Evolutionary conservation across 1,140 invertebrate genomes (phyloP), one percentile per base, ranked within the genome.

Genomic region (Sesamia nonagrioides): DNA sequence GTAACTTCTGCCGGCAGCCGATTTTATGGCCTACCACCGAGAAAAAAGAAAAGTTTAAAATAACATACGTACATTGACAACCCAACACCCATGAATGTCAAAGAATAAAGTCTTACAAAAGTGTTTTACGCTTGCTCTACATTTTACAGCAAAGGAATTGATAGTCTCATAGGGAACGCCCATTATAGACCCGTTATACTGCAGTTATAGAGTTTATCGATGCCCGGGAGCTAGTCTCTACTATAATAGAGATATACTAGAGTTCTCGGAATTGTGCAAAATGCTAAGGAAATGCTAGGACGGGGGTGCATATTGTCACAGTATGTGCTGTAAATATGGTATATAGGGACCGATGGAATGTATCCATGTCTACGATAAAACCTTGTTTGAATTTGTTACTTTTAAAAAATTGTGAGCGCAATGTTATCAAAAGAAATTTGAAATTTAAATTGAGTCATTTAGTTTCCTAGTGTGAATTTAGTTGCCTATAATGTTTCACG

Each of bases 171-270:
- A 27, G 54, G 52, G 71, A 58, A 18, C 54, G 33, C 37, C 71
- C 60, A 73, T 73, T 73, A 73, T 73, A 73, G 71, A 73, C 17
- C 35, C 54, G 52, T 73, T 73, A 73, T 73, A 73, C 52, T 58
- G 50, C 33, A 35, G 54, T 73, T 73, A 73, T 27, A 56, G 71
- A 56, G 50, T 73, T 42, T 58, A 58, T 68, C 63, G 63, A 48
- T 48, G 63, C 63, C 21, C 13, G 63, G 42, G 42, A 68, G 63
- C 17, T 42, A 21, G 50, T 58, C 35, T 40, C 18, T 73, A 40
- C 71, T 58, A 56, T 72, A 73, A 58, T 58, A 48, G 18, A 68
- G 63, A 18, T 21, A 33, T 60, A 40, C 37, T 45, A 48, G 63
- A 48, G 18, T 27, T 6, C 63, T 45, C 17, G 61, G 37, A 61